Evolutionary conservation across 1,140 invertebrate genomes (phyloP).

Genomic region (Drosophila sp.): DNA sequence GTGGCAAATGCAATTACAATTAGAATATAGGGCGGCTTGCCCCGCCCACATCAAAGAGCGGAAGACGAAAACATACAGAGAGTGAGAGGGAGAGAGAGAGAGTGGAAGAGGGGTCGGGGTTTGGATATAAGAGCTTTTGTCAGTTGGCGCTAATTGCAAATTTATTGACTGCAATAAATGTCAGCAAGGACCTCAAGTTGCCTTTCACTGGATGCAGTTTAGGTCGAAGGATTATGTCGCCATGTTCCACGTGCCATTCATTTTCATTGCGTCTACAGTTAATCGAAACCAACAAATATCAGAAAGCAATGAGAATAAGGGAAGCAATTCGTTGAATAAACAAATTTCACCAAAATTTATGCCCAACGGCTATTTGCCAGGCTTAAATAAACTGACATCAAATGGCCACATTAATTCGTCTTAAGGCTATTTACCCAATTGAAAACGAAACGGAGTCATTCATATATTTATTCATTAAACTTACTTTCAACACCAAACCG

Average conservation of each 20-base stretch:
- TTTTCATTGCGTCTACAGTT: background rate
- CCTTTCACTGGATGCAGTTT: slow-evolving; percentile 58
- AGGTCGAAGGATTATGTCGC: slow-evolving; percentile 30
- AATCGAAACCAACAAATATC: slow-evolving; percentile 30
- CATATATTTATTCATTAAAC: background rate
- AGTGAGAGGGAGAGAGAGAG: background rate
- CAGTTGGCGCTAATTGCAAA: slow-evolving; percentile 63
- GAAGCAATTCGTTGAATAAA: slow-evolving; percentile 9
- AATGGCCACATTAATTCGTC: slow-evolving; percentile 1
- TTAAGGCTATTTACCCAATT: background rate
- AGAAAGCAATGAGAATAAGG: background rate
- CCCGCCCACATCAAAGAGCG: slow-evolving; percentile 32
- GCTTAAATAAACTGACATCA: slow-evolving; percentile 3
- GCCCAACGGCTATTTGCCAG: background rate
- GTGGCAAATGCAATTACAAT: slow-evolving; percentile 67
- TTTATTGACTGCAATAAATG: slow-evolving; percentile 78
- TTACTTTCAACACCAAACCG: background rate
- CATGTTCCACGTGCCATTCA: slow-evolving; percentile 21
- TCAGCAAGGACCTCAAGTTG: slow-evolving; percentile 56
- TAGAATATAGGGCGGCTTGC: slow-evolving; percentile 49
- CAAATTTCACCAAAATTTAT: slow-evolving; percentile 8
- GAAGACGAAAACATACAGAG: background rate
- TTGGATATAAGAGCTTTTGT: slow-evolving; percentile 1
- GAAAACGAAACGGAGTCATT: background rate
- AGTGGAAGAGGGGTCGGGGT: background rate